Base-by-base conservation (phyloP, 1,140 invertebrate species). In the Drepana arcuata region DNA sequence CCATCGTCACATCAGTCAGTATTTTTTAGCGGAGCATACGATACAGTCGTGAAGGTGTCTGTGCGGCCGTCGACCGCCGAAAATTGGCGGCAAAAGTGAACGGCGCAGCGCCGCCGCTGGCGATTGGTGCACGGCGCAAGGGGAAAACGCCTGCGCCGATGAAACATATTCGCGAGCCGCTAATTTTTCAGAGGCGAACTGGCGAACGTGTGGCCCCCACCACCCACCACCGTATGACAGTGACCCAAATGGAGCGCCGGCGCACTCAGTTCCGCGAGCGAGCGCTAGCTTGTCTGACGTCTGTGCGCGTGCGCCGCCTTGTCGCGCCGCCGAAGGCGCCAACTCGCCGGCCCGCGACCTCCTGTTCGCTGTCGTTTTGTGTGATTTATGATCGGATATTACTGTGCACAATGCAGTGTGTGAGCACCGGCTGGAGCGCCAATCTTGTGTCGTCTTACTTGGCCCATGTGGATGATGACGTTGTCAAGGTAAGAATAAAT, bases 221-320 rank as follows among this genome's bases (percentile, higher is more conserved):
- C 37, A 43, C 73, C 75, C 71, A 70, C 75, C 75, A 74, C 64
- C 49, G 54, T 56, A 72, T 81, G 75, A 81, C 75, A 81, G 75
- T 81, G 75, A 78, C 75, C 75, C 69, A 78, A 78, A 81, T 81
- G 75, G 73, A 63, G 62, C 67, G 73, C 67, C 65, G 60, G 63
- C 72, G 75, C 71, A 80, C 43, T 80, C 69, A 75, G 75, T 78
- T 78, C 73, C 73, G 77, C 66, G 73, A 80, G 72, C 62, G 65
- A 65, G 60, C 62, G 56, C 56, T 50, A 48, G 48, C 33, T 43
- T 38, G 35, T 21, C 31, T 39, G 57, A 69, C 58, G 58, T 12
- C 25, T 7, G 33, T 31, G 15, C 49, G 21, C 9, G 27, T 37
- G 25, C 32, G 35, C 25, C 31, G 28, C 40, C 29, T 33, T 12